A percentile compares a stretch with the other conserved stretches of the same genome.
phyloP scores from a whole-genome alignment of 2,113 vertebrate genomes.

The Coptodon rendalli region DNA sequence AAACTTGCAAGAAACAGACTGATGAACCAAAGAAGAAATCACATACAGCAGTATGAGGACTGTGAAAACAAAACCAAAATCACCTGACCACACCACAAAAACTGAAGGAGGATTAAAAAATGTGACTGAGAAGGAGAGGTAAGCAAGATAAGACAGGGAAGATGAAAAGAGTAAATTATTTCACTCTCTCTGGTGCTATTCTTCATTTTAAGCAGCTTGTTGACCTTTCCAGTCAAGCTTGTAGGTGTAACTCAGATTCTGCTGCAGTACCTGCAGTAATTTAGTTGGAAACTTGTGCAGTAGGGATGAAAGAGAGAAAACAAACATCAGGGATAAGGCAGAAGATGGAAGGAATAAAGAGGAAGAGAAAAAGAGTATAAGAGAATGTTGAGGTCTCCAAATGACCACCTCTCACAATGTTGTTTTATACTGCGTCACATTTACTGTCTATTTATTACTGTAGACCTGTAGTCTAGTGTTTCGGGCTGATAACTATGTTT shows the following conservation, averaged over 20 bases:
- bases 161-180: constrained; percentile 61
- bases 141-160: constrained; percentile 18
- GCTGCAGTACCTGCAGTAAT: constrained; percentile 60
- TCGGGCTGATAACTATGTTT: constrained; percentile 20
- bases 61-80: neutral
- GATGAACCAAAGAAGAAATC: neutral
- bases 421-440: constrained; percentile 43
- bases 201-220: constrained; percentile 75
- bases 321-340: neutral
- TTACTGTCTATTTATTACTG: constrained; percentile 43
- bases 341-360: neutral
- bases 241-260: constrained; percentile 66
- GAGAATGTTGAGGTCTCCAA: constrained; percentile 6
- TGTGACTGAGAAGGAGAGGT: neutral
- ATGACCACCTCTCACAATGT: constrained; percentile 50
- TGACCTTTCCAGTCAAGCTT: constrained; percentile 72
- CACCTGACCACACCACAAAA: neutral
- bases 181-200: constrained; percentile 50
- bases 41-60: neutral
- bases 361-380: neutral
- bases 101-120: neutral
- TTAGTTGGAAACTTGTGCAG: constrained; percentile 56
- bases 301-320: neutral
- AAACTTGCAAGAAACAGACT: neutral
- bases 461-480: neutral